A percentile compares a stretch with the other conserved stretches of the same genome.
These are phyloP conservation scores for Alca torda DNA, from an alignment of 2,797 vertebrate genomes.

Conservation along the genomic window DNA sequence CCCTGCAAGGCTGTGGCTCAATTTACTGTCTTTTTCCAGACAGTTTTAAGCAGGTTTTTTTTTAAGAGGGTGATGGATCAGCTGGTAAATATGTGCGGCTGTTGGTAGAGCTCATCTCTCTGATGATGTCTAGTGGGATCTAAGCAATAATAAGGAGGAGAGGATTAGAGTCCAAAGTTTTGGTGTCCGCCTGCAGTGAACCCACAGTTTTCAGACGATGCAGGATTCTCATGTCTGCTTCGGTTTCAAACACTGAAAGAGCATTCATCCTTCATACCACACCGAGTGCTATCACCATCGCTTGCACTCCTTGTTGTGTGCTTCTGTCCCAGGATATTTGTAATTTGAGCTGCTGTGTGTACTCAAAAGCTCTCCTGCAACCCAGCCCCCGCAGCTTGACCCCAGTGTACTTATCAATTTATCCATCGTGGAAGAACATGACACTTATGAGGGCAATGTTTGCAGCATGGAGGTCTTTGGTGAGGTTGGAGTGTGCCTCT, in stretches of 20 bases:
- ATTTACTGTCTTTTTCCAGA: neutral
- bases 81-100: neutral
- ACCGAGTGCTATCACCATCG: rapidly evolving
- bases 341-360: neutral
- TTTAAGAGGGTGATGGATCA: neutral
- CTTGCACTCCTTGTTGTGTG: rapidly evolving
- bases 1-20: neutral
- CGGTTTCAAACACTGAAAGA: neutral
- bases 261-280: rapidly evolving
- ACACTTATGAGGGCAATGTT: neutral
- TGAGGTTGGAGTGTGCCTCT: neutral
- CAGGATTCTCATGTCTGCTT: neutral
- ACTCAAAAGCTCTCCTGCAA: neutral
- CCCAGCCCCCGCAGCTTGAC: neutral
- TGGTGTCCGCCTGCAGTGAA: neutral
- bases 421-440: neutral
- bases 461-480: neutral
- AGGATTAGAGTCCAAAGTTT: neutral
- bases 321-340: rapidly evolving
- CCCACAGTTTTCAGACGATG: neutral
- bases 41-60: neutral
- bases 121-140: neutral
- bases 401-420: neutral
- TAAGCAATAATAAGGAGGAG: neutral
- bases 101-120: neutral